Percentiles rank a stretch among this genome's conserved stretches.
Conservation (phyloP, 2,888 invertebrate species). For the Leptogaster cylindrica region DNA sequence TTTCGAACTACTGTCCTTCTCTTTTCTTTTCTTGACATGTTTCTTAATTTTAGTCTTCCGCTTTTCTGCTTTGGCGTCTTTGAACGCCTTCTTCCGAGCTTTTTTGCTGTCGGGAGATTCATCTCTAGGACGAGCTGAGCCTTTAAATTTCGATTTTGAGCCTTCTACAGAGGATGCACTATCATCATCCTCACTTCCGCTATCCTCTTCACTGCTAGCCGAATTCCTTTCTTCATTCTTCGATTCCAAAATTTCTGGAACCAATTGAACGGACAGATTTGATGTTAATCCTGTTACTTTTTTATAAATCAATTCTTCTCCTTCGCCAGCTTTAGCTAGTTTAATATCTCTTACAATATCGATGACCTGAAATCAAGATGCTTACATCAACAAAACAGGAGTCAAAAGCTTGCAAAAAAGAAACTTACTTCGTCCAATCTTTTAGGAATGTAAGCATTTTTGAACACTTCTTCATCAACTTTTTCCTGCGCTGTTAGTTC, state of each 20-base stretch:
- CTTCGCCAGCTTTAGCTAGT: conserved; percentile 55
- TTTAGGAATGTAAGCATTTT: conserved; percentile 91
- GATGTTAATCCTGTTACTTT: conserved; percentile 84
- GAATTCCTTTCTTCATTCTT: conserved; percentile 54
- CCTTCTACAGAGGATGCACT: conserved; percentile 51
- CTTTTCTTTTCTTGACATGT: conserved; percentile 89
- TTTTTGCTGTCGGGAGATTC: conserved; percentile 84
- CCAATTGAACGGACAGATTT: conserved; percentile 76
- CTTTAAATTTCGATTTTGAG: conserved; percentile 67
- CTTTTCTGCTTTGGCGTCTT: conserved; percentile 86
- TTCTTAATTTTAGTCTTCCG: conserved; percentile 90
- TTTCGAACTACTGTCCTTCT: conserved; percentile 65
- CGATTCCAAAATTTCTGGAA: conserved; percentile 69
- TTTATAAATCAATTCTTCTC: conserved; percentile 79
- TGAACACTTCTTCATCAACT: conserved; percentile 91
- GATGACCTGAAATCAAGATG: conserved; percentile 68
- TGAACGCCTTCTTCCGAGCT: conserved; percentile 85
- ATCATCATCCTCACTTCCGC: conserved; percentile 42
- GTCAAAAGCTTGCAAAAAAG: background rate
- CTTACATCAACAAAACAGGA: background rate
- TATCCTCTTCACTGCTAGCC: conserved; percentile 46
- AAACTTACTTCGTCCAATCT: conserved; percentile 80
- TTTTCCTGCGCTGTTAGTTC: conserved; percentile 76
- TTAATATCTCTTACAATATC: conserved; percentile 69
- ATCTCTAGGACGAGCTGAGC: conserved; percentile 73